These are phyloP conservation scores for Apus apus DNA, from an alignment of 2,113 vertebrate genomes.

Conservation along the genomic window DNA sequence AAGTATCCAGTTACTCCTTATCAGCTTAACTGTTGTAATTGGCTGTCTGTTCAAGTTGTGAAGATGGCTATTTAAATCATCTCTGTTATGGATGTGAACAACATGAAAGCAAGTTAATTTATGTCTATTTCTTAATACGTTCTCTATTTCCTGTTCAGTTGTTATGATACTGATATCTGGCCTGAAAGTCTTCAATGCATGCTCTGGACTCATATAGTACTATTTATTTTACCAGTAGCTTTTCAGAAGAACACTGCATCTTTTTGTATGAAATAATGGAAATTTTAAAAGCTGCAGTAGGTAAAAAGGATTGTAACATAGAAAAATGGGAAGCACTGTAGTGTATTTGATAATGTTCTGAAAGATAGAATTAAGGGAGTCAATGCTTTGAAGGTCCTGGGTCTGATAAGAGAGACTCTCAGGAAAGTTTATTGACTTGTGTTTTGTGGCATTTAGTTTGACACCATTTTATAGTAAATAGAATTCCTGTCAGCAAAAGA, in stretches of 20 bases:
- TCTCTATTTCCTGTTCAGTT: neutral
- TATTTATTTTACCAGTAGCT: neutral
- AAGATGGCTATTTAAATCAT: neutral
- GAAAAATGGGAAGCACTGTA: neutral
- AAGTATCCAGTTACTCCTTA: neutral
- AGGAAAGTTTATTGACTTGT: neutral
- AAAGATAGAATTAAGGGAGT: neutral
- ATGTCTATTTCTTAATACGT: neutral
- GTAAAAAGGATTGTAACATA: neutral
- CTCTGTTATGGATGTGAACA: neutral
- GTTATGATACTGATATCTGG: neutral
- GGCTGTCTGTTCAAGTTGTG: neutral
- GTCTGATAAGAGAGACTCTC: neutral
- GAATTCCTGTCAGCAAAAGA: neutral
- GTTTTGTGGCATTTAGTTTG: neutral
- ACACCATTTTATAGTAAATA: neutral
- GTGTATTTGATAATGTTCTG: neutral
- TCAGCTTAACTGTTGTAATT: neutral
- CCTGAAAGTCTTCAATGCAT: neutral
- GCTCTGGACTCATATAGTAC: neutral
- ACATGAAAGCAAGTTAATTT: neutral
- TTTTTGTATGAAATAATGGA: neutral
- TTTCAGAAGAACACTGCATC: neutral
- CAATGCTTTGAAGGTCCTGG: neutral
- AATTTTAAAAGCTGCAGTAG: neutral